Evolutionary conservation across 2,113 vertebrate genomes (phyloP).

Genomic region (Glareola pratincola): DNA sequence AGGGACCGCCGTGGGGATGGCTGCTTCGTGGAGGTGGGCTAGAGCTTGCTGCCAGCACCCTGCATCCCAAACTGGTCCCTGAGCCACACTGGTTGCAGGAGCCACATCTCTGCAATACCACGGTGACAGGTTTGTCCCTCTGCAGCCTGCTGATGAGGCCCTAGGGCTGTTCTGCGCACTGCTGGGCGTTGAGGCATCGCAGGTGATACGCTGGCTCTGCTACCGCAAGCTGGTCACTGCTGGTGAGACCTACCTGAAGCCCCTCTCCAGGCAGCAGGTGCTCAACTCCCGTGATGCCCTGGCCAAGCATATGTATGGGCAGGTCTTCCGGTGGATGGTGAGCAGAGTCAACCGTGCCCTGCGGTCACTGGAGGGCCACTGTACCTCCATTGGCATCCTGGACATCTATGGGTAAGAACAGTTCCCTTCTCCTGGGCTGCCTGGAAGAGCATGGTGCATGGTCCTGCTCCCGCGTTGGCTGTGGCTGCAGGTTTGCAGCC

Average conservation of each 20-base stretch:
- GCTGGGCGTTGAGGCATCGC: slow-evolving; percentile 71
- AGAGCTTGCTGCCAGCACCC: background rate
- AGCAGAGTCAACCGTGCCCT: slow-evolving; percentile 75
- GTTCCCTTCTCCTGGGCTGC: background rate
- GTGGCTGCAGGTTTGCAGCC: background rate
- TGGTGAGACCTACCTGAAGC: slow-evolving; percentile 75
- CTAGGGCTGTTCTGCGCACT: slow-evolving; percentile 74
- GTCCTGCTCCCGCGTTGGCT: background rate
- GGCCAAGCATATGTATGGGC: slow-evolving; percentile 76
- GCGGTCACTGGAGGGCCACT: slow-evolving; percentile 26
- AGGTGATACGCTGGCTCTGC: slow-evolving; percentile 80
- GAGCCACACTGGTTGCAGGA: background rate
- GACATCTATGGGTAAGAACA: slow-evolving; percentile 77
- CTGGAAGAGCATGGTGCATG: accelerated
- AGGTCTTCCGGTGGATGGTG: slow-evolving; percentile 77
- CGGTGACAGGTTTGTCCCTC: background rate
- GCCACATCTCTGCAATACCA: accelerated
- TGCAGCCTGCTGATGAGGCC: slow-evolving; percentile 64
- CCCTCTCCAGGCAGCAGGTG: slow-evolving; percentile 73
- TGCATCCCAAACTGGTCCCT: accelerated
- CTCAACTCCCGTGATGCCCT: slow-evolving; percentile 70
- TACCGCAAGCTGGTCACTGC: slow-evolving; percentile 75
- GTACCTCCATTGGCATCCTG: slow-evolving; percentile 75
- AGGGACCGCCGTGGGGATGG: slow-evolving; percentile 69
- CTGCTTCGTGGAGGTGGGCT: slow-evolving; percentile 68